phyloP scores from a whole-genome alignment of 2,113 vertebrate species.

The Archilochus colubris region DNA sequence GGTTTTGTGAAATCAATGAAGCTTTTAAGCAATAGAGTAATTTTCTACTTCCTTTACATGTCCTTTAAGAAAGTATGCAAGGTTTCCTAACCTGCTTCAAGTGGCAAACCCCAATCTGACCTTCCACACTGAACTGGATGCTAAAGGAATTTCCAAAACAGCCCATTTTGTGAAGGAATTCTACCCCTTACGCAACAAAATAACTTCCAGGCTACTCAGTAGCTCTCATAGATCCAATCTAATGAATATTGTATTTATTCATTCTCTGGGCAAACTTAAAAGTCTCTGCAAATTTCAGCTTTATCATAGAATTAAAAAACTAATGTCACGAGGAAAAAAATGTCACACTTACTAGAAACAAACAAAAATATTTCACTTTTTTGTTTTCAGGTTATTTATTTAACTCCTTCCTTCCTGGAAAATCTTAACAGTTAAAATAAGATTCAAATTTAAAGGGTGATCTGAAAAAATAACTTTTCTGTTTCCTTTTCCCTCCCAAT shows the following conservation, averaged over 20 bases:
- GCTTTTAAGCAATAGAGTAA: constrained; percentile 7
- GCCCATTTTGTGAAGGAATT: neutral
- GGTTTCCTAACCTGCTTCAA: neutral
- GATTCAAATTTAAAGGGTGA: neutral
- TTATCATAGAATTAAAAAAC: neutral
- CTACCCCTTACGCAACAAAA: neutral
- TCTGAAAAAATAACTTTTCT: neutral
- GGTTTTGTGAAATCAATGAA: constrained; percentile 42
- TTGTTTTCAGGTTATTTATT: neutral
- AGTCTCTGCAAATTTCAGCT: neutral
- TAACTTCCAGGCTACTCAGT: neutral
- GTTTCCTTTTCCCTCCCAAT: neutral
- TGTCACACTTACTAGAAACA: neutral
- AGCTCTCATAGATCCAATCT: neutral
- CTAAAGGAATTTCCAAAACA: neutral
- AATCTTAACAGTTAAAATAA: neutral
- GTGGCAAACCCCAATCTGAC: neutral
- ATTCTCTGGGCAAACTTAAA: neutral
- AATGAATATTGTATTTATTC: neutral
- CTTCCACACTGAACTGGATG: neutral
- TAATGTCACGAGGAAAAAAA: neutral
- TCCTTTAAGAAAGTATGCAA: neutral
- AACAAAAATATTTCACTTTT: neutral
- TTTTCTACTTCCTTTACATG: neutral
- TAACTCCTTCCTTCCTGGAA: neutral